Evolutionary conservation across 37 sponge, comb jelly and placozoan species (phyloP).

Genomic region (Chondrilla cf. caribensis): DNA sequence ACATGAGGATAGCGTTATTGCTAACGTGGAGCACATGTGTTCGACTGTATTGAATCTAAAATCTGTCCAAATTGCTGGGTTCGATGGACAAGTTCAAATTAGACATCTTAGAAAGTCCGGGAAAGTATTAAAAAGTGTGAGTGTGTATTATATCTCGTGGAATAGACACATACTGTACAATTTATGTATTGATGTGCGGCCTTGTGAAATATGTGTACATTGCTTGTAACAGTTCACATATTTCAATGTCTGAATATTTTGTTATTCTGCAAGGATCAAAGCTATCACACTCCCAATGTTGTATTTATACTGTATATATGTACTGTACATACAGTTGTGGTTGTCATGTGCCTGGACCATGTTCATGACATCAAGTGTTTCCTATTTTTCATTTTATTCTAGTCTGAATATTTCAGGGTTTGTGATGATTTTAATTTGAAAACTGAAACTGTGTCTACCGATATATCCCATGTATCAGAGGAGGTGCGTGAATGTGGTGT

Average conservation of each 20-base stretch:
- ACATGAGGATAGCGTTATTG: conserved; percentile 36
- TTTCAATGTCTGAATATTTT: too few species aligned
- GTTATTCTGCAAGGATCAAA: too few species aligned
- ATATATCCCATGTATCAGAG: not conserved
- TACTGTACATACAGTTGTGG: too few species aligned
- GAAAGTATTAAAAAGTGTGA: conserved; percentile 50
- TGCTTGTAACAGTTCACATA: too few species aligned
- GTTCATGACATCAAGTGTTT: too few species aligned
- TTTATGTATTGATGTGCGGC: not conserved
- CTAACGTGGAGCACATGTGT: not conserved
- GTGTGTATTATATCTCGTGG: not conserved
- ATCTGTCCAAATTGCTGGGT: not conserved
- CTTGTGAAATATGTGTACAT: too few species aligned
- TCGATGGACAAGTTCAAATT: conserved; percentile 2
- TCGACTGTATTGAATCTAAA: not conserved
- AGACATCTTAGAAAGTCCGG: conserved; percentile 55
- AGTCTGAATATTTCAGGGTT: conserved; percentile 8
- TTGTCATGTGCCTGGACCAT: too few species aligned
- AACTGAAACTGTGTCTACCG: not conserved
- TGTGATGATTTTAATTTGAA: conserved; percentile 21
- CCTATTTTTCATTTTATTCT: too few species aligned
- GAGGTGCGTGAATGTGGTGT: not conserved
- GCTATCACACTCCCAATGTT: too few species aligned
- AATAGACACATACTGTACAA: not conserved
- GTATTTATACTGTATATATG: too few species aligned